These are phyloP conservation scores for Eciton burchellii DNA, from an alignment of 1,140 invertebrate genomes.

Conservation along the genomic window DNA sequence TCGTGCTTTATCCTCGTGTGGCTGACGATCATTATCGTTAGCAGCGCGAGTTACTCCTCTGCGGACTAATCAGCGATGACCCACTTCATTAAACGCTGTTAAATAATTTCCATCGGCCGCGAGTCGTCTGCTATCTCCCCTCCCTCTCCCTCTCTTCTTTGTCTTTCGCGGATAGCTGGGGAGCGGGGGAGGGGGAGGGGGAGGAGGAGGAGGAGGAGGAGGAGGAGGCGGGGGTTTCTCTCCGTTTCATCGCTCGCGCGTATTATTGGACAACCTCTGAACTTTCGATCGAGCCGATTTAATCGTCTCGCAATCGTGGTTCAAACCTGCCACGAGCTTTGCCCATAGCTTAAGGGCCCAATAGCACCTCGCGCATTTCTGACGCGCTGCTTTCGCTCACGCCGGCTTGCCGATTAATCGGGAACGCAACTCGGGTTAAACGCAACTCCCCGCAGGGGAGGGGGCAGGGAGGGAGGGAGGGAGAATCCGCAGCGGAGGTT, in stretches of 20 bases:
- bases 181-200: too few species aligned
- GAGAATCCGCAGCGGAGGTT: background rate
- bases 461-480: background rate
- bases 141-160: background rate
- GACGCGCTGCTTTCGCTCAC: background rate
- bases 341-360: too few species aligned
- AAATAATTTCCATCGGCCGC: slow-evolving; percentile 54
- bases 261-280: slow-evolving; percentile 23
- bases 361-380: too few species aligned
- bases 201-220: too few species aligned
- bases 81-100: slow-evolving; percentile 58
- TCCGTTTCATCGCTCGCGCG: background rate
- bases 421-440: slow-evolving; percentile 15
- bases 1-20: slow-evolving; percentile 4
- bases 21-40: slow-evolving; percentile 49
- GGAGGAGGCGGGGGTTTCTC: background rate
- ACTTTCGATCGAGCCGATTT: background rate
- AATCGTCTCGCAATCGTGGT: too few species aligned
- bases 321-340: too few species aligned
- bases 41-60: slow-evolving; percentile 50
- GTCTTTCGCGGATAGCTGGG: too few species aligned
- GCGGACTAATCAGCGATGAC: slow-evolving; percentile 55
- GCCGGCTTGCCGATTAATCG: slow-evolving; percentile 15
- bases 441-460: too few species aligned
- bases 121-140: slow-evolving; percentile 11